A percentile compares a stretch with the other conserved stretches of the same genome.
Conservation (phyloP, 2,113 vertebrate genomes). For the Etia nguti region DNA sequence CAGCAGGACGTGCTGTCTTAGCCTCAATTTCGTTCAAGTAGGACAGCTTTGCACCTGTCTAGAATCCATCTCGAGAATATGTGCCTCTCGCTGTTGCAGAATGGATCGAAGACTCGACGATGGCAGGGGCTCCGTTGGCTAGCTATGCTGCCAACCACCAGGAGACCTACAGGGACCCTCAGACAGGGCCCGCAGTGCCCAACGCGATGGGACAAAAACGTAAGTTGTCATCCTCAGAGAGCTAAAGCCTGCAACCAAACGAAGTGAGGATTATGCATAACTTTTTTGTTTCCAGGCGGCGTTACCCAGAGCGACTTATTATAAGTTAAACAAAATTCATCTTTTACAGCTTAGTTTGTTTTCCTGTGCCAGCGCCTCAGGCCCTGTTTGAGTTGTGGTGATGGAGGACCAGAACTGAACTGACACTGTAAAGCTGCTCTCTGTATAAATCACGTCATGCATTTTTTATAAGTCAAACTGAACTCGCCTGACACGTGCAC, state of each 20-base stretch:
- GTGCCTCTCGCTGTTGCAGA: slow-evolving; percentile 77
- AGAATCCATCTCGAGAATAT: slow-evolving; percentile 44
- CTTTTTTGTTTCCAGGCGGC: neutral
- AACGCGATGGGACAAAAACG: slow-evolving; percentile 73
- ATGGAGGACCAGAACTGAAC: neutral
- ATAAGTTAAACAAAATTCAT: slow-evolving; percentile 10
- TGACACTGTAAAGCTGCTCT: neutral
- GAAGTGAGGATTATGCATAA: neutral
- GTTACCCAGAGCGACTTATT: slow-evolving; percentile 22
- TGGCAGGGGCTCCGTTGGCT: slow-evolving; percentile 81
- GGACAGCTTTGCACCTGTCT: neutral
- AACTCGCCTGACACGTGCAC: neutral
- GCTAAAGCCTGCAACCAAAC: neutral
- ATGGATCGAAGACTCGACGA: slow-evolving; percentile 89
- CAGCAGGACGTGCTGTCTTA: neutral
- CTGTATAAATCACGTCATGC: neutral
- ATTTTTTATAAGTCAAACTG: neutral
- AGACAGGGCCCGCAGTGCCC: slow-evolving; percentile 60
- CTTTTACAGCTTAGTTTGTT: neutral
- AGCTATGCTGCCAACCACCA: slow-evolving; percentile 84
- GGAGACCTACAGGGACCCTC: slow-evolving; percentile 86
- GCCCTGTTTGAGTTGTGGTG: slow-evolving; percentile 6
- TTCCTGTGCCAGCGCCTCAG: neutral
- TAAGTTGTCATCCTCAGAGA: slow-evolving; percentile 36
- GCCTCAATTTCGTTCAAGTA: neutral